Base-by-base conservation (phyloP, 2,113 vertebrate species). In the Hypomesus transpacificus region DNA sequence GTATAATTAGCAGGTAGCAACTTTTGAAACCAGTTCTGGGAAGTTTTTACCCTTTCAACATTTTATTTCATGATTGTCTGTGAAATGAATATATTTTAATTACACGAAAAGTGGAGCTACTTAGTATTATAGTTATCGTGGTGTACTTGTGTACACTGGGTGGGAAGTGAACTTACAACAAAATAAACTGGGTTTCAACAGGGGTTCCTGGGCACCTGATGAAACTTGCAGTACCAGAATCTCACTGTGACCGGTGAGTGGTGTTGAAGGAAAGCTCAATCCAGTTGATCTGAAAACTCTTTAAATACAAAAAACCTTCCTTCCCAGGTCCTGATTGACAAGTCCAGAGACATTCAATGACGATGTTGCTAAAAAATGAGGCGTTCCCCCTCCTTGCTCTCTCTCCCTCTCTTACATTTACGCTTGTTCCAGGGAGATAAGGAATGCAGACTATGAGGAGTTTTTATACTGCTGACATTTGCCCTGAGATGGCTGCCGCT, bases 381-480 rank as follows among this genome's bases (percentile, higher is more conserved):
- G n/a, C 18, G n/a, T 46, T 53, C 74, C 73, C 21, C 60, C 68
- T 64, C 66, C 66, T 51, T 26, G 11, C 58, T 24, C 58, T 26
- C 58, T 60, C 65, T 56, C 65, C 8, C 34, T 68, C 59, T 51
- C 54, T 62, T 46, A 22, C 21, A 62, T 18, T 14, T 56, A 58
- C 52, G 28, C 18, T 59, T 4, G 20, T 59, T 59, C 31, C 31
- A 65, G 31, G 6, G 63, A 31, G 26, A 56, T 56, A 20, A 79
- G 75, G 81, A 87, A 88, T 85, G 84, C 80, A 74, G 67, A 70
- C 75, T 73, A 59, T 76, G 77, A 74, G 50, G 73, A 71, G 78
- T 82, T 39, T 62, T 69, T 22, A 61, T 46, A 69, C 77, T 77
- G 58, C 65, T 80, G 77, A 73, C 66, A 71, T 83, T 71, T 31